Base-by-base conservation (phyloP, 1,140 invertebrate genomes). In the Ceratosolen fusciceps region DNA sequence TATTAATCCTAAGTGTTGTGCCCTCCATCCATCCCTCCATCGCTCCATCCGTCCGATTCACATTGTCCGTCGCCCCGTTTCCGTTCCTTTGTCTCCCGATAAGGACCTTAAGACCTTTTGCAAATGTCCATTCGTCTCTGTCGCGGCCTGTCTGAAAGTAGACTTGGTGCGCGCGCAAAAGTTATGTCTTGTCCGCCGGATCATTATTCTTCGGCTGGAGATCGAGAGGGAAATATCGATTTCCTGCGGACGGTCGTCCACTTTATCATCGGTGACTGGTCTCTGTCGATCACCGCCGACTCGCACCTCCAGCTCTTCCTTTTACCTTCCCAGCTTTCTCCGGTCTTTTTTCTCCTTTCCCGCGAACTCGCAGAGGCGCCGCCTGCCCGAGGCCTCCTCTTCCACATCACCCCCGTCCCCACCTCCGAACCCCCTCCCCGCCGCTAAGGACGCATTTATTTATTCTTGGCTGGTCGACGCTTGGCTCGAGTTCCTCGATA, bases 281-380 rank as follows among this genome's bases (percentile, higher is more conserved):
- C 21, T 14, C 21, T 60, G 26, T 7, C 7, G 2, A 62, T 62
- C 29, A 16, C 19, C 21, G 37, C 19, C 24, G 10, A 43, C 37
- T 68, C 5, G 34, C 1, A 68, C 37, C 34, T 43, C 19, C 21
- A 43, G 1, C 37, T 34, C n/a, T n/a, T n/a, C n/a, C n/a, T n/a
- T n/a, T n/a, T n/a, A n/a, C n/a, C n/a, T n/a, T n/a, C n/a, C 26
- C 37, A 68, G 12, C 31, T 62, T 62, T 62, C 60, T 62, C 31
- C 14, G 26, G 5, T 62, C 29, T 62, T 62, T n/a, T n/a, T n/a
- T 62, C 29, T 24, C 26, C 16, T 0, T 34, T 34, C 31, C 0
- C 10, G 60, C 34, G 9, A 62, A 34, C 34, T 62, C 34, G 21
- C 34, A 34, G 14, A 10, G 4, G 5, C 39, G 5, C 39, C 39